phyloP scores from a whole-genome alignment of 2,113 vertebrate species.

The Hystrix brachyura region DNA sequence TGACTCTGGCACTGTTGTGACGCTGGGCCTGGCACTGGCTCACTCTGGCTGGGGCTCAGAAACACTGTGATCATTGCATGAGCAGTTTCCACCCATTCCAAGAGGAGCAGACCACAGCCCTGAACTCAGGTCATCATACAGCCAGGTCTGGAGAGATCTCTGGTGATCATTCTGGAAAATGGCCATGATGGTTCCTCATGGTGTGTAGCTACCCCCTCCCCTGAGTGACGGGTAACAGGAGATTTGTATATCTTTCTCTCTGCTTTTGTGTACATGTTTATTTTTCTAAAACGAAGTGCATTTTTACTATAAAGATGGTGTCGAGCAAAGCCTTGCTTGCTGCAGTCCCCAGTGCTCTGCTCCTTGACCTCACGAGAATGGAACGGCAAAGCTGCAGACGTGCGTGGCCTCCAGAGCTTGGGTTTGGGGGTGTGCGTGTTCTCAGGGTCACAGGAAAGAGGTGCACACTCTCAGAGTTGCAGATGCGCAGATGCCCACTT shows the following conservation, averaged over 20 bases:
- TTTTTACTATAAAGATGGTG: slow-evolving; percentile 14
- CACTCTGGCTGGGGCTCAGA: not conserved
- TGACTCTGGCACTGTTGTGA: not conserved
- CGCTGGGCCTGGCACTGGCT: not conserved
- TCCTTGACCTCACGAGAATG: not conserved
- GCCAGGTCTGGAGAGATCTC: not conserved
- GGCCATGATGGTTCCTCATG: not conserved
- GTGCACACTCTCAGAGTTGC: not conserved
- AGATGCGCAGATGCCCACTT: not conserved
- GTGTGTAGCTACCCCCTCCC: no score
- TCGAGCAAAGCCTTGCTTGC: not conserved
- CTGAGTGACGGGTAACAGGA: not conserved
- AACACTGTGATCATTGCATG: not conserved
- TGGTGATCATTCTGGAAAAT: not conserved
- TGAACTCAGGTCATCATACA: not conserved
- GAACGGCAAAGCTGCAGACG: not conserved
- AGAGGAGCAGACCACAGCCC: not conserved
- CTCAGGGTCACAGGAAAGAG: not conserved
- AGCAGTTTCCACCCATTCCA: not conserved
- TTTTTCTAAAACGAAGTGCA: not conserved
- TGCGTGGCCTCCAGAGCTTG: not conserved
- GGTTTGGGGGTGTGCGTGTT: no score
- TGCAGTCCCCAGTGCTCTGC: not conserved
- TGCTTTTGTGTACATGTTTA: not conserved
- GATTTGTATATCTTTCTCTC: not conserved